These are phyloP conservation scores for Formica selysi DNA, from an alignment of 1,140 invertebrate species.

Conservation along the genomic window DNA sequence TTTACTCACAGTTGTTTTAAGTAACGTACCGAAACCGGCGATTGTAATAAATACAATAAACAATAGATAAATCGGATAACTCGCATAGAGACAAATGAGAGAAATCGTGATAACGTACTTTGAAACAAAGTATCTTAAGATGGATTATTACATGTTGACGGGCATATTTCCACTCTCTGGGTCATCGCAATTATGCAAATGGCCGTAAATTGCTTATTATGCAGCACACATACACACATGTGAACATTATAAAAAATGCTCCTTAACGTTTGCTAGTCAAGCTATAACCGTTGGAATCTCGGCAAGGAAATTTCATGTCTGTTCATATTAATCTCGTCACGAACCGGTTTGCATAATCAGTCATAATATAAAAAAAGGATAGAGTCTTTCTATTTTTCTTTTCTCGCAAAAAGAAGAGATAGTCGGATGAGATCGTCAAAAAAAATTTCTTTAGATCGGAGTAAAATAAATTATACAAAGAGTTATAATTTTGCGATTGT, in stretches of 20 bases:
- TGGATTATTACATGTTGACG: not conserved
- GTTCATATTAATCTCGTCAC: not conserved
- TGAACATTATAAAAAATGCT: not conserved
- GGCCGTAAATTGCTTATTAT: not conserved
- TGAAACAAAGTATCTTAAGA: not conserved
- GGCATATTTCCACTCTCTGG: not conserved
- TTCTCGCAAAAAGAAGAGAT: not conserved
- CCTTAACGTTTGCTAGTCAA: not conserved
- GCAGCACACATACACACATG: too few species aligned
- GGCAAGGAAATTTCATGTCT: not conserved
- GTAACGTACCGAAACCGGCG: not conserved
- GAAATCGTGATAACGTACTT: not conserved
- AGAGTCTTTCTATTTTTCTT: not conserved
- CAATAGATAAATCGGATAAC: not conserved
- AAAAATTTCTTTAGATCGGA: not conserved
- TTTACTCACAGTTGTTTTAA: not conserved
- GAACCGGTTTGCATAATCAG: not conserved
- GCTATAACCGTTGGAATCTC: not conserved
- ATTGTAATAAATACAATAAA: not conserved
- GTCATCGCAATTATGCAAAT: not conserved
- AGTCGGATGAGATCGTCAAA: not conserved
- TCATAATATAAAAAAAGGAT: not conserved
- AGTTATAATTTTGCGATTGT: not conserved
- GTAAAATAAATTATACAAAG: too few species aligned
- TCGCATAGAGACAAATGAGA: not conserved